Percentiles rank a stretch among this genome's conserved stretches.
phyloP scores from a whole-genome alignment of 2,113 vertebrate genomes.

The Sceloporus tristichus region DNA sequence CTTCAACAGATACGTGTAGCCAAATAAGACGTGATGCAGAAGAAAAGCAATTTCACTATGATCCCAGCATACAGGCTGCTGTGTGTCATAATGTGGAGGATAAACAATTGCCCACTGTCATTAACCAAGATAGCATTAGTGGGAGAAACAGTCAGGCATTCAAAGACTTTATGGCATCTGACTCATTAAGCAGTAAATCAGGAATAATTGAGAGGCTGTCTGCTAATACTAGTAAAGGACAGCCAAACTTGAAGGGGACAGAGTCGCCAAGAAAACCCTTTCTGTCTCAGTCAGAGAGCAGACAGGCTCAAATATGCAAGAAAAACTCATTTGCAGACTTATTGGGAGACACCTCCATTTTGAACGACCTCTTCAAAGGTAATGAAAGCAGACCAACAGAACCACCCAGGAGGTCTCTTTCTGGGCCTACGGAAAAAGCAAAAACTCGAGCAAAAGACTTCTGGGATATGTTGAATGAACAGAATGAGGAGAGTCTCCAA shows the following conservation, averaged over 20 bases:
- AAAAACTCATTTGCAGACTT: constrained; percentile 78
- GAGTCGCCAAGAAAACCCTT: constrained; percentile 50
- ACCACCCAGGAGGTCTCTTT: constrained; percentile 48
- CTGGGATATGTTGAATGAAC: constrained; percentile 94
- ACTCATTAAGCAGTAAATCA: constrained; percentile 56
- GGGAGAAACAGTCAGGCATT: constrained; percentile 55
- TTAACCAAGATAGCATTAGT: constrained; percentile 39
- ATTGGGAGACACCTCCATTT: constrained; percentile 93
- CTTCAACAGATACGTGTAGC: constrained; percentile 48
- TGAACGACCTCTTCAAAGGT: constrained; percentile 87
- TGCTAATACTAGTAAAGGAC: constrained; percentile 48
- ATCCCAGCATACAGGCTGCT: constrained; percentile 35
- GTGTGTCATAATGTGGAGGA: constrained; percentile 50
- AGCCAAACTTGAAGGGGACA: constrained; percentile 38
- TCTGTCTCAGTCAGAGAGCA: constrained; percentile 58
- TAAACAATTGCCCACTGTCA: constrained; percentile 47
- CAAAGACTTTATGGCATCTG: constrained; percentile 46
- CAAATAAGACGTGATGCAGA: constrained; percentile 42
- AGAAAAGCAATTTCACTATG: constrained; percentile 50
- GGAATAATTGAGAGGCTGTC: constrained; percentile 52
- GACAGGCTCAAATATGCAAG: constrained; percentile 56
- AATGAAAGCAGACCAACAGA: constrained; percentile 58
- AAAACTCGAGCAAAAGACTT: constrained; percentile 87
- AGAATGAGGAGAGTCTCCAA: constrained; percentile 88
- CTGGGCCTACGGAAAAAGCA: constrained; percentile 66